Evolutionary conservation across 2,888 invertebrate species (phyloP), one percentile per base, ranked within the genome.

Genomic region (Syrista parreyssii): DNA sequence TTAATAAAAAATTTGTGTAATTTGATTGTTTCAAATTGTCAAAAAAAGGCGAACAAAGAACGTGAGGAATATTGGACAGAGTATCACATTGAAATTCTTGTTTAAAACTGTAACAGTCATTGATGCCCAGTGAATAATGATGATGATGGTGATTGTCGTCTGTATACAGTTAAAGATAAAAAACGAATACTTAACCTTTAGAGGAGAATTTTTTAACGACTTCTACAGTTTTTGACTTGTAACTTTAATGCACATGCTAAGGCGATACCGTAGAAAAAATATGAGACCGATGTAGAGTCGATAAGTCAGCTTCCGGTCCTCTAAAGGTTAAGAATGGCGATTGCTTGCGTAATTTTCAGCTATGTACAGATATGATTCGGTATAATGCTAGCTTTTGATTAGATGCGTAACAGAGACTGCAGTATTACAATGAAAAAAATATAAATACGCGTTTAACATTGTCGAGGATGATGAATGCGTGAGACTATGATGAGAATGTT

Each of bases 361-460:
- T 71, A 71, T 71, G 4, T 71, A 71, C 30, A 71, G 33, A 31
- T 71, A 55, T 23, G 12, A 31, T 31, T 71, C 71, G 31, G 31
- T 23, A 71, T 31, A 23, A 31, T 15, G 12, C 71, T 71, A 71
- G 71, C 71, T 71, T 71, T 71, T 71, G 71, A 71, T 71, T 71
- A 71, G 4, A 2, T 12, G 71, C 31, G 71, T 23, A 33, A 31
- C 71, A 71, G 71, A 55, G 55, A 55, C 9, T 55, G 9, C 23
- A 55, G 9, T 23, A 23, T 55, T 55, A 55, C 9, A 55, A 55
- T 55, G 23, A 55, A 55, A 40, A 55, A 55, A 23, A 55, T 55
- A 55, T 55, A 55, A 55, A 55, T 55, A 55, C 55, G 55, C 55
- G 55, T 55, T 23, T 55, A 55, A 55, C 55, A 55, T 55, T 55